phyloP scores from a whole-genome alignment of 2,113 vertebrate genomes.

The Rhadina sibilatrix region DNA sequence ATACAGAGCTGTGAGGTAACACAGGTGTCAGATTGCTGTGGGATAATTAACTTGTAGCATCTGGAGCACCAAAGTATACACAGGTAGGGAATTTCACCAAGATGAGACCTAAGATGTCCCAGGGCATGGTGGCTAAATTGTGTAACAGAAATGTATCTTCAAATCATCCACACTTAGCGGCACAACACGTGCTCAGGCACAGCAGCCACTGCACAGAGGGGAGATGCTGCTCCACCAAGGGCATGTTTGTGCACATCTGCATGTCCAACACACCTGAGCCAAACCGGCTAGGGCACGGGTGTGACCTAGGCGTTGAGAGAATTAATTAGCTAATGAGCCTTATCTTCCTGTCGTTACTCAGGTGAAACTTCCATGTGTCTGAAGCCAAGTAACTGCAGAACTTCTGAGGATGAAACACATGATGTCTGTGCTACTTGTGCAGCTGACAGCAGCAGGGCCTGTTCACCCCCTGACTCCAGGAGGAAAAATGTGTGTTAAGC shows the following conservation, averaged over 20 bases:
- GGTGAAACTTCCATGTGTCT: background rate
- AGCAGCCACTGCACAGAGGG: background rate
- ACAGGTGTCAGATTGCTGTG: background rate
- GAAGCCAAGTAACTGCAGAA: background rate
- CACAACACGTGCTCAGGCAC: background rate
- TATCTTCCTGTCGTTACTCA: conserved; percentile 26
- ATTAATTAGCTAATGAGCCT: conserved; percentile 42
- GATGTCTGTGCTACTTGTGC: fast-evolving
- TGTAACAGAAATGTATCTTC: background rate
- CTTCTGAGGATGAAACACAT: background rate
- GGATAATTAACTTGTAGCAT: background rate
- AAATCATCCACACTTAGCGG: background rate
- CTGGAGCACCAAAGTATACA: background rate
- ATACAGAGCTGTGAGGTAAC: background rate
- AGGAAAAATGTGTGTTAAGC: background rate
- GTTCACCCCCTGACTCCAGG: background rate
- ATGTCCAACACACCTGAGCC: background rate
- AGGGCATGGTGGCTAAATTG: background rate
- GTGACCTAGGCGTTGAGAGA: background rate
- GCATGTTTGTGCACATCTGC: background rate
- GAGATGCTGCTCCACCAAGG: background rate
- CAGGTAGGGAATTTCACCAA: background rate
- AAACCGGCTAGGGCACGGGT: background rate
- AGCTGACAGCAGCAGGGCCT: background rate
- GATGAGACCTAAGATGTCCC: background rate